Evolutionary conservation across 2,113 vertebrate genomes (phyloP).

Genomic region (Brevimyrus niger): DNA sequence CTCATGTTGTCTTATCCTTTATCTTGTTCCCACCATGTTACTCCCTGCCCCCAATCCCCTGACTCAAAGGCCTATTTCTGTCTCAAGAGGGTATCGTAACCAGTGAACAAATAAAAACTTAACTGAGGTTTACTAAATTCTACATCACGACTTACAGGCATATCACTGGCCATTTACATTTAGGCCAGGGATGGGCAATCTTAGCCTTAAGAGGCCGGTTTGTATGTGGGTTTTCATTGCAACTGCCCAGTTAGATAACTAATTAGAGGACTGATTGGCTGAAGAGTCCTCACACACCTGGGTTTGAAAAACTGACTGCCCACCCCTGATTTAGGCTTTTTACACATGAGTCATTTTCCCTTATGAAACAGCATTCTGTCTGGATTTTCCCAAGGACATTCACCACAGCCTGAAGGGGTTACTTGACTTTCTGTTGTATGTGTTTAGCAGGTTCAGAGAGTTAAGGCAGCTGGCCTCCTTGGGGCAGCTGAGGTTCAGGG

Average conservation of each 20-base stretch:
- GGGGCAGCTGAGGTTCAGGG: neutral
- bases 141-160: neutral
- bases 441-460: neutral
- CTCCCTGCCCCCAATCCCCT: neutral
- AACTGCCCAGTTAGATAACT: too few species aligned
- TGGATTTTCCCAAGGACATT: neutral
- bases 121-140: neutral
- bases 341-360: neutral
- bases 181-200: neutral
- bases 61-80: neutral
- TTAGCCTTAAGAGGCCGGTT: neutral
- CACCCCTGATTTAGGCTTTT: neutral
- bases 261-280: too few species aligned
- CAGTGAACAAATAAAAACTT: neutral
- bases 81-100: neutral
- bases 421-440: neutral
- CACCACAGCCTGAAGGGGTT: neutral
- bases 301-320: too few species aligned
- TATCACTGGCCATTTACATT: neutral
- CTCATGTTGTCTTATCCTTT: neutral
- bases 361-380: neutral
- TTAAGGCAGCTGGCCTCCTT: neutral
- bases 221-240: too few species aligned
- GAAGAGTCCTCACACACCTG: too few species aligned
- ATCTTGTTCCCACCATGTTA: neutral